A percentile compares a stretch with the other conserved stretches of the same genome.
Evolutionary conservation across 2,888 invertebrate species (phyloP).

Genomic region (Crioceris asparagi): DNA sequence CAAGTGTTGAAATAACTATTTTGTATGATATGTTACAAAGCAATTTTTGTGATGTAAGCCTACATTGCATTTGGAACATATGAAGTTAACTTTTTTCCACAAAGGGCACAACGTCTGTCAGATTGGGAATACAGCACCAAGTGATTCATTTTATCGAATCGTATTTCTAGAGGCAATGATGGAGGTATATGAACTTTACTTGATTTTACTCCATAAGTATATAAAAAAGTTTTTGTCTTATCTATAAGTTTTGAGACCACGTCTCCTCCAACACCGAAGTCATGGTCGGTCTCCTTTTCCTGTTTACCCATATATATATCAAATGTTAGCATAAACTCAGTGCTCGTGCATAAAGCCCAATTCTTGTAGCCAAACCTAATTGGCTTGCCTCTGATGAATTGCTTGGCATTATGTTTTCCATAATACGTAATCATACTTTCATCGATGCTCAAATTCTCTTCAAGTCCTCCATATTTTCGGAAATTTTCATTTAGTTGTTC

Average conservation of each 20-base stretch:
- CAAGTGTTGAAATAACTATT: no score
- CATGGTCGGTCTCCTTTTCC: slow-evolving; percentile 6
- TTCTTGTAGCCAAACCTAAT: slow-evolving; percentile 22
- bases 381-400: no score
- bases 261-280: slow-evolving; percentile 17
- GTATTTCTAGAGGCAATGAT: no score
- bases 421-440: slow-evolving; percentile 20
- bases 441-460: slow-evolving; percentile 17
- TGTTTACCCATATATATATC: slow-evolving; percentile 21
- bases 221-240: slow-evolving; percentile 10
- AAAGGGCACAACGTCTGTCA: no score
- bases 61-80: no score
- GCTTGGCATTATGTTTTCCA: slow-evolving; percentile 21
- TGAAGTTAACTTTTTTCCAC: no score
- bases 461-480: slow-evolving; percentile 11
- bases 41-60: no score
- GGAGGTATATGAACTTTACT: no score
- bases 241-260: slow-evolving; percentile 14
- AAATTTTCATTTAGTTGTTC: slow-evolving; percentile 11
- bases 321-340: slow-evolving; percentile 18
- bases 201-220: no score
- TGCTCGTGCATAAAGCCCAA: slow-evolving; percentile 19
- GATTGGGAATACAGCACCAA: no score
- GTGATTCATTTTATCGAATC: no score
- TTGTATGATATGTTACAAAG: no score